phyloP scores from a whole-genome alignment of 1,140 invertebrate genomes.

The Pachypeltis micranthus region DNA sequence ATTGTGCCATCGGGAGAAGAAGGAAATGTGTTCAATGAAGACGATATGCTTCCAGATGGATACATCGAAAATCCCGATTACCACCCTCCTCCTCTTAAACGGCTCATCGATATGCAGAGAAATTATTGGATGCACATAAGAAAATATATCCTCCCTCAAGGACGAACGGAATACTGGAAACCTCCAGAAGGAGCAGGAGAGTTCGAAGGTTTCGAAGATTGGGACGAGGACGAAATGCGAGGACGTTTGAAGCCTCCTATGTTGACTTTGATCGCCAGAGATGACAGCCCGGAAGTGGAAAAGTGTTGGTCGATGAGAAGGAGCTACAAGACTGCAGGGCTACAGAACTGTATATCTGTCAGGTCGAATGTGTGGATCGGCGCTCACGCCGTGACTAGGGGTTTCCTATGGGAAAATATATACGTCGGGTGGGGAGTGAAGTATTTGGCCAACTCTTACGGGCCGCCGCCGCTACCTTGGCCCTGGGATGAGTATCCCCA shows the following conservation, averaged over 20 bases:
- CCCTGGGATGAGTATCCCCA: background rate
- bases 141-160: slow-evolving; percentile 66
- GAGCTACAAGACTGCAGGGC: slow-evolving; percentile 40
- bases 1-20: slow-evolving; percentile 46
- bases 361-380: slow-evolving; percentile 66
- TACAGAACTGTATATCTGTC: slow-evolving; percentile 48
- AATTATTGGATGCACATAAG: slow-evolving; percentile 71
- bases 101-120: slow-evolving; percentile 49
- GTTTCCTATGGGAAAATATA: slow-evolving; percentile 21
- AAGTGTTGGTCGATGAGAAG: slow-evolving; percentile 51
- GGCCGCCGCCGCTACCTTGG: background rate
- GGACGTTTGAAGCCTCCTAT: slow-evolving; percentile 55
- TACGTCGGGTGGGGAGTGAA: slow-evolving; percentile 14
- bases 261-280: slow-evolving; percentile 50
- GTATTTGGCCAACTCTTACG: background rate
- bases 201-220: slow-evolving; percentile 32
- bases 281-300: slow-evolving; percentile 42
- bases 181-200: slow-evolving; percentile 34
- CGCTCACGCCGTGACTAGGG: slow-evolving; percentile 51
- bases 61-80: slow-evolving; percentile 29
- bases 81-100: slow-evolving; percentile 34
- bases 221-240: slow-evolving; percentile 41
- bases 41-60: background rate
- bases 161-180: slow-evolving; percentile 34
- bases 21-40: slow-evolving; percentile 29